These are phyloP conservation scores for Salvelinus fontinalis DNA, from an alignment of 2,113 vertebrate genomes.

Conservation along the genomic window DNA sequence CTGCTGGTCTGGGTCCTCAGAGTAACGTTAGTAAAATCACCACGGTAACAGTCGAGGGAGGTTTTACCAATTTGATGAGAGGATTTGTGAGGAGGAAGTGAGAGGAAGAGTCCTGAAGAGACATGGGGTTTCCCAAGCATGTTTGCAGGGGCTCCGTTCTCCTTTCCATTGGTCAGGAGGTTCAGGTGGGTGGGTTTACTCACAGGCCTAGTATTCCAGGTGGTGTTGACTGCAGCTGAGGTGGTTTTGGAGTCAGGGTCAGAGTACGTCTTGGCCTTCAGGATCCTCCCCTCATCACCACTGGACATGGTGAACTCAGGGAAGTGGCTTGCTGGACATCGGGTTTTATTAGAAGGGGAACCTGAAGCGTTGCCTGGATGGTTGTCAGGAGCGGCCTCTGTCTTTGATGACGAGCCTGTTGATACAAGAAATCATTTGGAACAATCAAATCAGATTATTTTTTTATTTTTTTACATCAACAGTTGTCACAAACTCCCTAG, in stretches of 20 bases:
- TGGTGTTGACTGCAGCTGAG: constrained; percentile 6
- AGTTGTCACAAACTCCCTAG: neutral
- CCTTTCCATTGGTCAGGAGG: constrained; percentile 7
- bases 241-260: constrained; percentile 10
- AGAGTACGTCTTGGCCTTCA: neutral
- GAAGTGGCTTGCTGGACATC: neutral
- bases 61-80: constrained; percentile 18
- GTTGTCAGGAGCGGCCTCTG: constrained; percentile 15
- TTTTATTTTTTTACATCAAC: too few species aligned
- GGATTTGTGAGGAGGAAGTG: constrained; percentile 10
- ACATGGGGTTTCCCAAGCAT: neutral
- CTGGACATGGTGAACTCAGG: constrained; percentile 25
- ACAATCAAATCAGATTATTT: neutral
- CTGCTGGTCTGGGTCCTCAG: constrained; percentile 52
- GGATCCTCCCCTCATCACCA: constrained; percentile 27
- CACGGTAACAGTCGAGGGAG: neutral
- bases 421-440: constrained; percentile 22
- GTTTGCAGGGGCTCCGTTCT: constrained; percentile 7
- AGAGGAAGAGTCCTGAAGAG: neutral
- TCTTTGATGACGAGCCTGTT: constrained; percentile 30
- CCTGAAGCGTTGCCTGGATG: constrained; percentile 14
- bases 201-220: constrained; percentile 20
- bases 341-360: constrained; percentile 33
- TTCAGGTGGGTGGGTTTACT: constrained; percentile 26
- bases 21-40: constrained; percentile 17